A percentile compares a stretch with the other conserved stretches of the same genome.
Evolutionary conservation across 2,888 invertebrate genomes (phyloP).

Genomic region (Caenorhabditis afra): DNA sequence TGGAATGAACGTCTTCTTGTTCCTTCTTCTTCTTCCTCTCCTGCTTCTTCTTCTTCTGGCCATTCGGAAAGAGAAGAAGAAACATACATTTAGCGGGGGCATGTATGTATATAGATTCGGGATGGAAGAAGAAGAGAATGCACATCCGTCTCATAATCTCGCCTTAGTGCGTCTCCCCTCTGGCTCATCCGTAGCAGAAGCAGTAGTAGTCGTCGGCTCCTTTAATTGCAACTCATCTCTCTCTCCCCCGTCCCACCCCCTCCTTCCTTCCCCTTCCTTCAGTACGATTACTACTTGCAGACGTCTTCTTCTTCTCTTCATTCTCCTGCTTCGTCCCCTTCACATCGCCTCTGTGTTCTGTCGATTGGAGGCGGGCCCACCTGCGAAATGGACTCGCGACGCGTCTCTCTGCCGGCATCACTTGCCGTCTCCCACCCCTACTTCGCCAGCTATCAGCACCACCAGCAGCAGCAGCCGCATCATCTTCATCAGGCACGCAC

Average conservation of each 20-base stretch:
- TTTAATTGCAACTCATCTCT: slow-evolving; percentile 55
- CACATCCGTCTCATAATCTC: neutral
- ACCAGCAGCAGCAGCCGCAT: neutral
- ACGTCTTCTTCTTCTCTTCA: neutral
- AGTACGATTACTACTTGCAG: slow-evolving; percentile 34
- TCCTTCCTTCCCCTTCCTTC: slow-evolving; percentile 1
- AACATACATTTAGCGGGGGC: no score
- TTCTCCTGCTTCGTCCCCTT: slow-evolving; percentile 1
- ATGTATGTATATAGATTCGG: no score
- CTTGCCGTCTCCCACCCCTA: slow-evolving; percentile 49
- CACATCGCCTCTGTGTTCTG: slow-evolving; percentile 2
- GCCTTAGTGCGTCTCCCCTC: slow-evolving; percentile 4
- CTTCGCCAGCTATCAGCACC: slow-evolving; percentile 36
- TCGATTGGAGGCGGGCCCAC: slow-evolving; percentile 39
- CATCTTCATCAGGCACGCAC: slow-evolving; percentile 19
- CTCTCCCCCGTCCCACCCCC: slow-evolving; percentile 2
- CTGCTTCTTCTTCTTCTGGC: no score
- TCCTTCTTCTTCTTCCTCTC: neutral
- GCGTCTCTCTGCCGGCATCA: slow-evolving; percentile 59
- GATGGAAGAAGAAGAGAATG: no score
- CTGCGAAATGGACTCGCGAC: slow-evolving; percentile 56
- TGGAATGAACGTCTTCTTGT: slow-evolving; percentile 13
- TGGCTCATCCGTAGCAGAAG: neutral
- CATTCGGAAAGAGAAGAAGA: no score
- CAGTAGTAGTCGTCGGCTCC: neutral